Evolutionary conservation across 2,797 vertebrate species (phyloP).

Genomic region (Syngnathus acus): DNA sequence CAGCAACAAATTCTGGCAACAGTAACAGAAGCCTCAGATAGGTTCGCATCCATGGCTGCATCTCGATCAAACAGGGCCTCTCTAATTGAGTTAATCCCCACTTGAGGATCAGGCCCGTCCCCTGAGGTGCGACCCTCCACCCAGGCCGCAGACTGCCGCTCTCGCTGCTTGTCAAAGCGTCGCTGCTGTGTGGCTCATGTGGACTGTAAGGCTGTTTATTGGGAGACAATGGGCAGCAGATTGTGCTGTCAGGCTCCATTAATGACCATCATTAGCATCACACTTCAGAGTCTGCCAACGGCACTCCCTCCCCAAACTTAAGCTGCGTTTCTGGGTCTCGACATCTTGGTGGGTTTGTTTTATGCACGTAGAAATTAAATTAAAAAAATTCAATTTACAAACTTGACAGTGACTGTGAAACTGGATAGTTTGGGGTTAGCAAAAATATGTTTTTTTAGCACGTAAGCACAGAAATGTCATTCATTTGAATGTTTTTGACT

Average conservation of each 20-base stretch:
- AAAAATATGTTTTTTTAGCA: too few relatives aligned
- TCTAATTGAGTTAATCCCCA: constrained; percentile 90
- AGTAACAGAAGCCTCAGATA: constrained; percentile 50
- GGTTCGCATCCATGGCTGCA: constrained; percentile 57
- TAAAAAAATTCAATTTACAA: neutral
- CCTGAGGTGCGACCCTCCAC: constrained; percentile 54
- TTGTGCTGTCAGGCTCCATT: constrained; percentile 99
- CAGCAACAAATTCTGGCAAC: constrained; percentile 54
- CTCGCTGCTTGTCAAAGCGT: constrained; percentile 46
- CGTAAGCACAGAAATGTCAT: too few relatives aligned
- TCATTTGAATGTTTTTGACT: too few relatives aligned
- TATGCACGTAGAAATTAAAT: neutral
- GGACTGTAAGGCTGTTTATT: constrained; percentile 78
- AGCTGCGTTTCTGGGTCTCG: constrained; percentile 25
- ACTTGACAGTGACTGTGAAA: neutral
- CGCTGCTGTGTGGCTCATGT: constrained; percentile 69
- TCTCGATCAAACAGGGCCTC: constrained; percentile 74
- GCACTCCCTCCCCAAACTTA: constrained; percentile 60
- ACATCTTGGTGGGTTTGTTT: neutral
- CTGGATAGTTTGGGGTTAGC: neutral
- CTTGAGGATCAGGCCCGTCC: constrained; percentile 85
- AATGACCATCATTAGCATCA: constrained; percentile 98
- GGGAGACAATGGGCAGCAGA: constrained; percentile 96
- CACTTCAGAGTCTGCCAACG: constrained; percentile 77
- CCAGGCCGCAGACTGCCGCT: constrained; percentile 31